These are phyloP conservation scores for Drosophila conformis DNA, from an alignment of 2,888 invertebrate species.

Conservation along the genomic window DNA sequence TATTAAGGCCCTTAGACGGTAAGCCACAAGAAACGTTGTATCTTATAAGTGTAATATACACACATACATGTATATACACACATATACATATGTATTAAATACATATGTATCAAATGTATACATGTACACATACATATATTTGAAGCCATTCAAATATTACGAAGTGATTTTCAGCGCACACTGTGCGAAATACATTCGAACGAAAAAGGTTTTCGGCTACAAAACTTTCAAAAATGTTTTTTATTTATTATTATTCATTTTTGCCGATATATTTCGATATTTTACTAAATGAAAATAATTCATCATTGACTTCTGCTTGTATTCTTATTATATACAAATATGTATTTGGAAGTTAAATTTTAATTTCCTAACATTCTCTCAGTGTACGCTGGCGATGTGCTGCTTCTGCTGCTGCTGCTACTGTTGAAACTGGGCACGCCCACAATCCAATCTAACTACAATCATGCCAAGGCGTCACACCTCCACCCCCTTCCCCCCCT, in stretches of 20 bases:
- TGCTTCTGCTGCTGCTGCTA: not conserved
- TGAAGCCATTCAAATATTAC: slow-evolving; percentile 15
- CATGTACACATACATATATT: not conserved
- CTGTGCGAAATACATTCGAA: slow-evolving; percentile 12
- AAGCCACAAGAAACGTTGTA: slow-evolving; percentile 29
- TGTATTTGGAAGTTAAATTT: not conserved
- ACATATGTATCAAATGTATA: not conserved
- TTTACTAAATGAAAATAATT: not conserved
- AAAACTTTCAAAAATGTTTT: not conserved
- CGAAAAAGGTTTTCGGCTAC: not conserved
- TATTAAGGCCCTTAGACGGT: slow-evolving; percentile 39
- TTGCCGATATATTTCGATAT: not conserved
- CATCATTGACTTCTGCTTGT: no score
- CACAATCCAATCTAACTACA: slow-evolving; percentile 26
- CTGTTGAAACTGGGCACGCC: slow-evolving; percentile 11
- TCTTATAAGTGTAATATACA: slow-evolving; percentile 14
- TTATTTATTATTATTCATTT: not conserved
- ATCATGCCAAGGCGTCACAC: slow-evolving; percentile 22
- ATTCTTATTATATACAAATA: no score
- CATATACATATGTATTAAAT: not conserved
- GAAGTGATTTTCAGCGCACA: slow-evolving; percentile 23
- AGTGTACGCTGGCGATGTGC: slow-evolving; percentile 30
- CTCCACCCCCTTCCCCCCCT: not conserved
- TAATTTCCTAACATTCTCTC: not conserved
- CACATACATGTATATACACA: not conserved